Percentiles rank a stretch among this genome's conserved stretches.
phyloP scores from a whole-genome alignment of 2,888 invertebrate species.

The Phanerotoma sp. region DNA sequence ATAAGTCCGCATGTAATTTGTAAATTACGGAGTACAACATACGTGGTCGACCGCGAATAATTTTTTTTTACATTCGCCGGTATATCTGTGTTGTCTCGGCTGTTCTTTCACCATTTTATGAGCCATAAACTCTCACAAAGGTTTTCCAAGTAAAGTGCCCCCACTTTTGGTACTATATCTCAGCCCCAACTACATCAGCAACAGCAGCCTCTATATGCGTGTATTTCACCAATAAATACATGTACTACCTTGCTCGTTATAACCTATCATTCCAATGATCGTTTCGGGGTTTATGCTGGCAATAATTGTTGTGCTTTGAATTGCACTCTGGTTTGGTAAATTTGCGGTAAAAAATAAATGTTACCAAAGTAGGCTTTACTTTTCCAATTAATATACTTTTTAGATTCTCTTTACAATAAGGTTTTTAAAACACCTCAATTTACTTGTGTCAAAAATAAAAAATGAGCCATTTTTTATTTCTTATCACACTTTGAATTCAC shows the following conservation, averaged over 20 bases:
- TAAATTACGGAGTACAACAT: slow-evolving; percentile 35
- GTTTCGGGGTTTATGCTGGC: slow-evolving; percentile 28
- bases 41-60: slow-evolving; percentile 30
- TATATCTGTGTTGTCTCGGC: slow-evolving; percentile 32
- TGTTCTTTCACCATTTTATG: slow-evolving; percentile 38
- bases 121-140: slow-evolving; percentile 35
- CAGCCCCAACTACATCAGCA: not conserved
- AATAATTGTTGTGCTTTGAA: slow-evolving; percentile 32
- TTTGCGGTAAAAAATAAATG: not conserved
- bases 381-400: no score
- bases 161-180: not conserved
- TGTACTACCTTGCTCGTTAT: slow-evolving; percentile 32
- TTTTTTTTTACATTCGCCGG: slow-evolving; percentile 32
- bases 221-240: slow-evolving; percentile 32
- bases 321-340: slow-evolving; percentile 2
- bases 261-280: slow-evolving; percentile 37
- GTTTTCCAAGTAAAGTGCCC: slow-evolving; percentile 34
- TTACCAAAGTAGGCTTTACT: no score
- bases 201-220: slow-evolving; percentile 6
- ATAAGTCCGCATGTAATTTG: slow-evolving; percentile 27
- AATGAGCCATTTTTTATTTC: no score
- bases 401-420: no score
- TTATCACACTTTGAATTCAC: no score
- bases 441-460: no score
- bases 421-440: no score